phyloP scores from a whole-genome alignment of 1,140 invertebrate species.

The Bicyclus anynana region DNA sequence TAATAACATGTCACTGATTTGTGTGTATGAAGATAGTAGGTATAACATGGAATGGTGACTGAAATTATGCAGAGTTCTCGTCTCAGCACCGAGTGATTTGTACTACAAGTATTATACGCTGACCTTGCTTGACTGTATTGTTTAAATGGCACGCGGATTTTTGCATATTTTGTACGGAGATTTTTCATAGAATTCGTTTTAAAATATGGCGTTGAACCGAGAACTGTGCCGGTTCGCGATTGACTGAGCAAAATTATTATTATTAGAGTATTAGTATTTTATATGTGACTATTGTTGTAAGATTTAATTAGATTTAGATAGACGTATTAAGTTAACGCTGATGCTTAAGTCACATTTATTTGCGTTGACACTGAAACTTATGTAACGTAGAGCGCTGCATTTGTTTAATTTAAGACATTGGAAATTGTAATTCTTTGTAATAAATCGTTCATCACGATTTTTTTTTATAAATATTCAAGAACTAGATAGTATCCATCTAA shows the following conservation, averaged over 20 bases:
- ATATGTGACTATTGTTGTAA: conserved; percentile 49
- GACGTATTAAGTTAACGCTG: conserved; percentile 46
- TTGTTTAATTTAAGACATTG: conserved; percentile 28
- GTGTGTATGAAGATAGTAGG: conserved; percentile 24
- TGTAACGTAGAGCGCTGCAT: conserved; percentile 27
- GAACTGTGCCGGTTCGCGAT: conserved; percentile 42
- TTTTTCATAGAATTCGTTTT: conserved; percentile 3
- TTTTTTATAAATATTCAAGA: background rate
- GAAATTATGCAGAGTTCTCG: conserved; percentile 37
- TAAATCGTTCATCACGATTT: background rate
- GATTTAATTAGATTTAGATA: conserved; percentile 52
- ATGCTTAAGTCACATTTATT: conserved; percentile 50
- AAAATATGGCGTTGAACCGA: conserved; percentile 33
- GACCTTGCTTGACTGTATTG: conserved; percentile 21
- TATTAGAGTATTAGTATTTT: conserved; percentile 57
- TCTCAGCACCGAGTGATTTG: conserved; percentile 28
- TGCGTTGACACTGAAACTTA: conserved; percentile 33
- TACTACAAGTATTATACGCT: conserved; percentile 15
- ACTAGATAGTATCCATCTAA: no score
- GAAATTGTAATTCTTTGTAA: conserved; percentile 6
- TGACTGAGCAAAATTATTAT: conserved; percentile 60
- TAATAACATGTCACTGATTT: background rate
- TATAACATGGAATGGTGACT: conserved; percentile 27
- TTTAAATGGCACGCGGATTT: conserved; percentile 8
- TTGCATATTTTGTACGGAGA: conserved; percentile 25